phyloP scores from a whole-genome alignment of 2,113 vertebrate genomes.

The Cochlearius cochlearius region DNA sequence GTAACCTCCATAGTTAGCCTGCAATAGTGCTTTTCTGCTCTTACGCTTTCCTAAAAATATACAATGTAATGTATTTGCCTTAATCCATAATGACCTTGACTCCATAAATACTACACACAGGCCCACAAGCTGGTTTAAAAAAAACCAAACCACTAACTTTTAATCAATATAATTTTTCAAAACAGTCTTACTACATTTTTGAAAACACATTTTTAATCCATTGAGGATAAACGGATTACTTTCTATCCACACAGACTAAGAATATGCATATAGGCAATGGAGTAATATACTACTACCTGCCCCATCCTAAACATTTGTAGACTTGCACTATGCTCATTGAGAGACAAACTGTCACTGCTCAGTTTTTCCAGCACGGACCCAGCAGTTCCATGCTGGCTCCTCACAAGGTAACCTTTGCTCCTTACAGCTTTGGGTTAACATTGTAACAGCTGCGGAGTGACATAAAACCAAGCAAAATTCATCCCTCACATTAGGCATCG shows the following conservation, averaged over 20 bases:
- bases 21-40: not conserved
- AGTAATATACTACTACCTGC: not conserved
- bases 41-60: not conserved
- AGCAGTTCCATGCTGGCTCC: not conserved
- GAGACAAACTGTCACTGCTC: not conserved
- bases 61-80: not conserved
- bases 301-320: not conserved
- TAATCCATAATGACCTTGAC: not conserved
- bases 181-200: not conserved
- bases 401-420: not conserved
- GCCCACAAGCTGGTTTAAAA: not conserved
- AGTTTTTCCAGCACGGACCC: not conserved
- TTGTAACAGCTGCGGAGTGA: not conserved
- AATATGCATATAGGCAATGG: not conserved
- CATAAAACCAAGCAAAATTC: not conserved
- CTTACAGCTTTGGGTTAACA: not conserved
- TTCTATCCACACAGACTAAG: not conserved
- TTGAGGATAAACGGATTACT: not conserved
- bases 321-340: not conserved
- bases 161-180: not conserved
- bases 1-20: not conserved
- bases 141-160: not conserved
- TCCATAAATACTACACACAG: not conserved
- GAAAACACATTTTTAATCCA: not conserved
- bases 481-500: fast-evolving